Conservation (phyloP, 1,140 invertebrate species). For the Macrostomum lignano region DNA sequence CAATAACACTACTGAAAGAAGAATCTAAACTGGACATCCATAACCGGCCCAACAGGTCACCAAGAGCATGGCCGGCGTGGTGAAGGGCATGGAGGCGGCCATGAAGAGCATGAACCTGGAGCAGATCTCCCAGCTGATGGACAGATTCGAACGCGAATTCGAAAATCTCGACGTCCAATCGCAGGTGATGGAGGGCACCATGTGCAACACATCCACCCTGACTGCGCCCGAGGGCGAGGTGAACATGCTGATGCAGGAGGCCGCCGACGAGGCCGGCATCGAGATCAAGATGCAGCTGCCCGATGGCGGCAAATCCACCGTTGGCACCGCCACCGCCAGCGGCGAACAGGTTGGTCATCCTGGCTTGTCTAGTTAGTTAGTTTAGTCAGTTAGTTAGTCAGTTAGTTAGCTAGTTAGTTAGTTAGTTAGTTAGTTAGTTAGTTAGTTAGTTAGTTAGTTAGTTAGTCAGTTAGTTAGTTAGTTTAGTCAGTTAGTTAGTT, state of each 20-base stretch:
- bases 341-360: too few relatives aligned
- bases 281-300: background rate
- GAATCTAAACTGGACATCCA: too few relatives aligned
- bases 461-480: too few relatives aligned
- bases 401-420: too few relatives aligned
- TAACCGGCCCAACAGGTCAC: conserved; percentile 58
- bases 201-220: conserved; percentile 86
- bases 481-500: too few relatives aligned
- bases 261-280: conserved; percentile 50
- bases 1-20: too few relatives aligned
- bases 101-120: conserved; percentile 99
- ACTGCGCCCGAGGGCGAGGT: conserved; percentile 82
- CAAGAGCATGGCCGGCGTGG: conserved; percentile 45
- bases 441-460: too few relatives aligned
- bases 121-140: conserved; percentile 72
- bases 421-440: too few relatives aligned
- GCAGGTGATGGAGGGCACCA: conserved; percentile 90
- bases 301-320: too few relatives aligned
- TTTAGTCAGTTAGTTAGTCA: too few relatives aligned
- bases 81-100: conserved; percentile 93
- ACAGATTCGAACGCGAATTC: conserved; percentile 95
- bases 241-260: conserved; percentile 69
- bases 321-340: too few relatives aligned
- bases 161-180: conserved; percentile 97
- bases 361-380: too few relatives aligned